These are phyloP conservation scores for Ferdinandea cuprea DNA, from an alignment of 2,888 invertebrate species.

Conservation along the genomic window DNA sequence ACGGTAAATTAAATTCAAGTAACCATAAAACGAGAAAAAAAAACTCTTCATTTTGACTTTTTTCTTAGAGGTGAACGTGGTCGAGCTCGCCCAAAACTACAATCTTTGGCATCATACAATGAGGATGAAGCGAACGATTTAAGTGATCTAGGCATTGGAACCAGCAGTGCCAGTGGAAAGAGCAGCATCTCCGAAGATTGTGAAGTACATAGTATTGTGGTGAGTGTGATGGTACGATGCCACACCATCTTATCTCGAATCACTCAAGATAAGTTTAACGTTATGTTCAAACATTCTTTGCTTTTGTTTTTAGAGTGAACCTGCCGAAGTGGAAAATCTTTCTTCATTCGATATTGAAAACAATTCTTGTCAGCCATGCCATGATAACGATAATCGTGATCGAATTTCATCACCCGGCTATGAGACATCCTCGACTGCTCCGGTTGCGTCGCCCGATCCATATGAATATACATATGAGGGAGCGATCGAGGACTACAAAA, in stretches of 20 bases:
- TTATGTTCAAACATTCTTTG: conserved; percentile 35
- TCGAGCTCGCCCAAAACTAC: conserved; percentile 85
- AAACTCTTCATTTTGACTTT: not conserved
- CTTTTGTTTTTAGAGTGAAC: conserved; percentile 85
- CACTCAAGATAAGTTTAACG: conserved; percentile 21
- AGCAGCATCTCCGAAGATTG: conserved; percentile 87
- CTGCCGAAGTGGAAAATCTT: conserved; percentile 84
- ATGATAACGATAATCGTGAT: conserved; percentile 78
- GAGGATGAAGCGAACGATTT: conserved; percentile 93
- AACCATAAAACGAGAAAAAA: not conserved
- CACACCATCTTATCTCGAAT: conserved; percentile 19
- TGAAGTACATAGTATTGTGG: conserved; percentile 86
- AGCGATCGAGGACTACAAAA: conserved; percentile 93
- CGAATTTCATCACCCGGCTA: conserved; percentile 84
- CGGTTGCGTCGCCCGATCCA: conserved; percentile 88
- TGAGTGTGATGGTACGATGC: conserved; percentile 82
- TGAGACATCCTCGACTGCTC: conserved; percentile 88
- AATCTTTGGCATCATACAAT: conserved; percentile 88
- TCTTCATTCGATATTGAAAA: conserved; percentile 77
- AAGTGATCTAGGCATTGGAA: conserved; percentile 91
- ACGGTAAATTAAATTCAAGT: conserved; percentile 84
- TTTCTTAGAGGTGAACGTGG: conserved; percentile 81
- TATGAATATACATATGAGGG: conserved; percentile 94
- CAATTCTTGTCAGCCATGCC: conserved; percentile 77
- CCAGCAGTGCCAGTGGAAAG: conserved; percentile 86